A percentile compares a stretch with the other conserved stretches of the same genome.
Conservation (phyloP, 2,113 vertebrate species). For the Hystrix brachyura region DNA sequence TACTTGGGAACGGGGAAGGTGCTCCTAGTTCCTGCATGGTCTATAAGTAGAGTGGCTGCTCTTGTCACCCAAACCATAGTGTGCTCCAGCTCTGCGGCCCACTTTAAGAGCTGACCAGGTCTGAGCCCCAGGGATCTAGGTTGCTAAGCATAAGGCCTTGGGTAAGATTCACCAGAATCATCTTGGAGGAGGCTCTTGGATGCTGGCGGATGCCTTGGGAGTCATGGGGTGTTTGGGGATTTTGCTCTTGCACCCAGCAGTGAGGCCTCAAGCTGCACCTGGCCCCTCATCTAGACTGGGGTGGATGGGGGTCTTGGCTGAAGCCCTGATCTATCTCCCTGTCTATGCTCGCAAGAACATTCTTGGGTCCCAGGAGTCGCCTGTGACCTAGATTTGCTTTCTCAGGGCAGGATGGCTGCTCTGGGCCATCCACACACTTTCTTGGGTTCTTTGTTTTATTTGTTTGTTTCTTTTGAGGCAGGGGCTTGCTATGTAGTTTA, state of each 20-base stretch:
- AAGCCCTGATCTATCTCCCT: neutral
- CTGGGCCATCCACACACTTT: neutral
- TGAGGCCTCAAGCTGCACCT: neutral
- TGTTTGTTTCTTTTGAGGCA: neutral
- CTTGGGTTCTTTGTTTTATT: neutral
- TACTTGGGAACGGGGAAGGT: neutral
- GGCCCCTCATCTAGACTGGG: rapidly evolving
- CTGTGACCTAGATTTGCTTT: neutral
- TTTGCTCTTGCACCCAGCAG: too few relatives aligned
- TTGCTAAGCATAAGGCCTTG: too few relatives aligned
- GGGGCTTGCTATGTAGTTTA: neutral
- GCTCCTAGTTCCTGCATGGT: neutral
- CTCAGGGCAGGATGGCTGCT: neutral
- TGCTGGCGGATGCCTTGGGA: neutral
- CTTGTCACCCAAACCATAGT: neutral
- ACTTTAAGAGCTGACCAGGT: neutral
- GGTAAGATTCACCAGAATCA: neutral
- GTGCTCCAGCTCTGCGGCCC: neutral
- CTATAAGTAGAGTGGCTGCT: neutral
- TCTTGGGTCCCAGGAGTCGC: neutral
- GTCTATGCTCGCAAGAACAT: neutral
- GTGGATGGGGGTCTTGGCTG: neutral
- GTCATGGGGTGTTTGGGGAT: neutral
- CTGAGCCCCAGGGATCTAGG: neutral
- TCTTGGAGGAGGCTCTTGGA: neutral